Conservation (phyloP, 2,113 vertebrate genomes). For the Leuciscus idus region DNA sequence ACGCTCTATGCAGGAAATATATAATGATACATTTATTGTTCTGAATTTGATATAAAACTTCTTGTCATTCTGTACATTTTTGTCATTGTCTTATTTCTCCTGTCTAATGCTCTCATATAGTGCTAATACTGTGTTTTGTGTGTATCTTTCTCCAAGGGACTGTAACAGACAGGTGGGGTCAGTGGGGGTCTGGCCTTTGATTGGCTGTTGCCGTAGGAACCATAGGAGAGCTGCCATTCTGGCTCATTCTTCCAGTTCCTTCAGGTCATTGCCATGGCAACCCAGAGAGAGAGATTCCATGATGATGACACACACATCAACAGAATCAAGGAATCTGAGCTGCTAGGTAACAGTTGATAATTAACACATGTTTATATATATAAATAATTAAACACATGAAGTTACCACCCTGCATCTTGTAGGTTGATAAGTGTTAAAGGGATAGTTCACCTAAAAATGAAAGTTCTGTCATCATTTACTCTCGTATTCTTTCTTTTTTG, state of each 20-base stretch:
- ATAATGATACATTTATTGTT: background rate
- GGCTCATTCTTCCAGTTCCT: conserved; percentile 43
- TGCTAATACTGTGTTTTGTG: background rate
- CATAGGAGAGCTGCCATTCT: conserved; percentile 52
- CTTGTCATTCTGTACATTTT: background rate
- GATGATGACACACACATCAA: conserved; percentile 52
- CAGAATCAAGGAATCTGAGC: background rate
- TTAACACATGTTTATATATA: conserved; percentile 8
- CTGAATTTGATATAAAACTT: background rate
- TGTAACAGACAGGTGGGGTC: conserved; percentile 50
- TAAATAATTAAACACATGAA: background rate
- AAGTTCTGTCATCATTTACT: too few relatives aligned
- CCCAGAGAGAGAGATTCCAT: conserved; percentile 52
- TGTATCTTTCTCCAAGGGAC: conserved; percentile 22
- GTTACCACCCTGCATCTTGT: background rate
- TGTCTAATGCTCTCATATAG: background rate
- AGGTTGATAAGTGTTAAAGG: background rate
- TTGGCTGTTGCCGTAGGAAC: conserved; percentile 57
- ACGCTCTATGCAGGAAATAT: background rate
- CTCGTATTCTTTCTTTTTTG: too few relatives aligned
- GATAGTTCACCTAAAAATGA: too few relatives aligned
- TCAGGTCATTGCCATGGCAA: conserved; percentile 43
- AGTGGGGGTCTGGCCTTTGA: conserved; percentile 49
- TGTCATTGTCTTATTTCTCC: background rate
- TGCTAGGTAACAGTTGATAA: background rate